Base-by-base conservation (phyloP, 2,797 vertebrate species). In the Garrulus glandarius region DNA sequence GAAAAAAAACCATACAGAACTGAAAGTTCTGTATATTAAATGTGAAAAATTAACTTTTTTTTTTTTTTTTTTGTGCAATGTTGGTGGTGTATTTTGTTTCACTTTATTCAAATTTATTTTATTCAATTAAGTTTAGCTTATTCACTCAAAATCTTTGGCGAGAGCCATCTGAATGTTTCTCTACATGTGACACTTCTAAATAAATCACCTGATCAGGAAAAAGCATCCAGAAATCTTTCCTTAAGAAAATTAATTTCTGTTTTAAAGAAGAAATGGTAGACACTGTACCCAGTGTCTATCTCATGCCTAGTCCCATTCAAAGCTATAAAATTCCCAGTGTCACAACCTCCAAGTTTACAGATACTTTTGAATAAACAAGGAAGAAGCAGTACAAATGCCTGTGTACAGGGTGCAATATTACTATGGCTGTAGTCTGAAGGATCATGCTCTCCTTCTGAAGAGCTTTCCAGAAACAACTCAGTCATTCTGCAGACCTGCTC, bases 381-480 rank as follows among this genome's bases (percentile, higher is more conserved):
- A 70, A n/a, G 69, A 44, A 37, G 37, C 4, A n/a, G 29, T 36
- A 61, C 8, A 26, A 57, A 57, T 57, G 55, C 11, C 11, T 27
- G 11, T 17, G 10, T 15, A 43, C 24, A 84, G 44, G 36, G 20
- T 39, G 24, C 6, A 76, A 29, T 56, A 65, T 97, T 97, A 98
- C 98, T 98, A 93, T 74, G 44, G 97, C 98, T 94, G 56, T 96
- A 97, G 94, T 98, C 97, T 74, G 97, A 97, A 64, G 96, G 97
- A 91, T 97, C 81, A 5, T 52, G 97, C 93, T 94, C 96, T 98
- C 68, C 97, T 97, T 75, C 81, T 98, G 61, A 99, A 97, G 43
- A 98, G 57, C 95, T 97, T 37, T 98, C 93, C 22, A 76, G 87
- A 92, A 99, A 98, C 84, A 98, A 97, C 81, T 85, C 86, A 67